Percentiles rank a stretch among this genome's conserved stretches.
phyloP scores from a whole-genome alignment of 2,888 invertebrate genomes.

The Netelia melanura region DNA sequence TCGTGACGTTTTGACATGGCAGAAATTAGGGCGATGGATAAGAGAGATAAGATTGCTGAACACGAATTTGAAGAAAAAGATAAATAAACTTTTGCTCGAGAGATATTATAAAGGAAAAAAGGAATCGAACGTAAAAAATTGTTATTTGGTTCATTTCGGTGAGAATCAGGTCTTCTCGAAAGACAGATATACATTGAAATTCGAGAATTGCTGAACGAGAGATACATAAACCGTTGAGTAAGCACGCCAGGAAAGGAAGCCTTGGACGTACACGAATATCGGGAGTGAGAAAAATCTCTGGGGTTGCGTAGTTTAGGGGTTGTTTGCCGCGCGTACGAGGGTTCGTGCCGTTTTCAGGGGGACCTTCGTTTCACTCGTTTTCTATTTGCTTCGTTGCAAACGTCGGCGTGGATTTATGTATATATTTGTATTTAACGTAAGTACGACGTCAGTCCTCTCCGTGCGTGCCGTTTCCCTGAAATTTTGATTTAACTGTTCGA shows the following conservation, averaged over 20 bases:
- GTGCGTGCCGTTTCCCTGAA: slow-evolving; percentile 70
- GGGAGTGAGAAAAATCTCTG: slow-evolving; percentile 29
- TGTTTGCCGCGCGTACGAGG: slow-evolving; percentile 79
- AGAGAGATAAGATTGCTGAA: slow-evolving; percentile 71
- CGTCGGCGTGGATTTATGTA: slow-evolving; percentile 31
- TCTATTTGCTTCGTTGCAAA: slow-evolving; percentile 60
- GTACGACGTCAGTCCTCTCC: slow-evolving; percentile 25
- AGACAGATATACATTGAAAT: slow-evolving; percentile 26
- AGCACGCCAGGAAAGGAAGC: slow-evolving; percentile 58
- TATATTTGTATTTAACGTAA: slow-evolving; percentile 14
- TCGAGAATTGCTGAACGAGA: slow-evolving; percentile 59
- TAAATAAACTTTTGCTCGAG: background rate
- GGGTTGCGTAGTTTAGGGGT: slow-evolving; percentile 75
- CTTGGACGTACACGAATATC: slow-evolving; percentile 37
- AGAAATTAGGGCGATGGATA: slow-evolving; percentile 68
- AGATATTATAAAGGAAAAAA: background rate
- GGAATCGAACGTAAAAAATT: background rate
- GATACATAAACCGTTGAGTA: slow-evolving; percentile 73
- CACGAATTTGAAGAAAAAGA: background rate
- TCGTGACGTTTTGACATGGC: slow-evolving; percentile 2
- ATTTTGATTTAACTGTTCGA: slow-evolving; percentile 73
- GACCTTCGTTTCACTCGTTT: slow-evolving; percentile 37
- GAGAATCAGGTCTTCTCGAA: slow-evolving; percentile 42
- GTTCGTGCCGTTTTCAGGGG: slow-evolving; percentile 77
- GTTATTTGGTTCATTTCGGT: slow-evolving; percentile 56